A percentile compares a stretch with the other conserved stretches of the same genome.
Conservation (phyloP, 2,888 invertebrate genomes). For the Hemistola chrysoprasaria region DNA sequence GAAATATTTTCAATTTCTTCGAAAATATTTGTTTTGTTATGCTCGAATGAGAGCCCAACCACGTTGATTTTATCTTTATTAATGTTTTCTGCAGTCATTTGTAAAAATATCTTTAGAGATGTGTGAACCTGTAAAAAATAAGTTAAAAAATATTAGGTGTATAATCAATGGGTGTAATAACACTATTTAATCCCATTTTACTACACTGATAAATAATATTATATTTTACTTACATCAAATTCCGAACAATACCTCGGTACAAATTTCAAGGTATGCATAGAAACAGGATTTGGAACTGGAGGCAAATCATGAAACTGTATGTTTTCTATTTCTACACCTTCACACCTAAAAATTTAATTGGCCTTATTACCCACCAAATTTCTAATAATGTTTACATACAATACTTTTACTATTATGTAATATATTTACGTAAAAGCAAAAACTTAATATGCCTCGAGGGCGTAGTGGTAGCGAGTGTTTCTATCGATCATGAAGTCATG, state of each 20-base stretch:
- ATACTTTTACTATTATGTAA: no score
- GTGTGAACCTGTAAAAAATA: slow-evolving; percentile 22
- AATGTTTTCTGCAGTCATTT: slow-evolving; percentile 40
- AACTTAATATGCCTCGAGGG: no score
- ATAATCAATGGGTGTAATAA: neutral
- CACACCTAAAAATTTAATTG: slow-evolving; percentile 36
- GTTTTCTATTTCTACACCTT: slow-evolving; percentile 37
- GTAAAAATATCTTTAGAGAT: slow-evolving; percentile 33
- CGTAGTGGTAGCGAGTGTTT: no score
- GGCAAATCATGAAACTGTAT: slow-evolving; percentile 32
- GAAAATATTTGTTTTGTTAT: slow-evolving; percentile 17
- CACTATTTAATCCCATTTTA: neutral
- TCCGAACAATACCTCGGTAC: slow-evolving; percentile 23
- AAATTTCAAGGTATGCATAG: slow-evolving; percentile 28
- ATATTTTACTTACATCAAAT: slow-evolving; percentile 27
- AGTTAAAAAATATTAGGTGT: neutral
- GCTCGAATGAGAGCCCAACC: slow-evolving; percentile 24
- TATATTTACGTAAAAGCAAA: no score
- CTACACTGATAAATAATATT: neutral
- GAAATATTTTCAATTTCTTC: slow-evolving; percentile 20
- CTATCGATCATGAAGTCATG: no score
- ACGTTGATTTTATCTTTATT: slow-evolving; percentile 30
- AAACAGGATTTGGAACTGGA: slow-evolving; percentile 10
- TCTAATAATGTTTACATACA: no score
- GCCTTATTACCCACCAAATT: no score